Conservation (phyloP, 2,888 invertebrate genomes). For the Nymphalis c-album region DNA sequence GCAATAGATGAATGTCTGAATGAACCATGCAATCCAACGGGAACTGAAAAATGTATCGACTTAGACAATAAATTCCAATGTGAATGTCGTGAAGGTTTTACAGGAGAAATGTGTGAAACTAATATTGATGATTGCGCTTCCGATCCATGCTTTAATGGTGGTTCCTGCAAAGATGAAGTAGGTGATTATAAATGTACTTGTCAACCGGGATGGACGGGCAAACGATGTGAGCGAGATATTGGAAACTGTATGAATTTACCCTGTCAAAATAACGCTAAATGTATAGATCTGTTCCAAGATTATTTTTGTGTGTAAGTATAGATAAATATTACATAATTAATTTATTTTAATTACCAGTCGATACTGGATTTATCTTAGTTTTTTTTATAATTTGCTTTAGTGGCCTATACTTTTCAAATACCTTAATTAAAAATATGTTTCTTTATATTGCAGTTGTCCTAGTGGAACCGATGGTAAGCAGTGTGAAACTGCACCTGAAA, state of each 20-base stretch:
- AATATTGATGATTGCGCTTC: slow-evolving; percentile 94
- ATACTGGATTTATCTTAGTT: background rate
- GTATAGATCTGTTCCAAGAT: slow-evolving; percentile 95
- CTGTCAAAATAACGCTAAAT: slow-evolving; percentile 95
- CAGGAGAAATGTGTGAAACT: slow-evolving; percentile 90
- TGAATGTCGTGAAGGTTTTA: slow-evolving; percentile 93
- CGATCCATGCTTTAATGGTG: slow-evolving; percentile 93
- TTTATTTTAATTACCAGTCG: background rate
- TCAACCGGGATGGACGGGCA: slow-evolving; percentile 92
- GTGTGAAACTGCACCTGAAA: slow-evolving; percentile 97
- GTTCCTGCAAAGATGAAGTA: slow-evolving; percentile 91
- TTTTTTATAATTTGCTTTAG: background rate
- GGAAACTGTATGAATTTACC: slow-evolving; percentile 93
- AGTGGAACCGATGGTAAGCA: slow-evolving; percentile 98
- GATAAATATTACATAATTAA: background rate
- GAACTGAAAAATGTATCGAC: slow-evolving; percentile 94
- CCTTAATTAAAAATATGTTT: slow-evolving; percentile 15
- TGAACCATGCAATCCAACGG: slow-evolving; percentile 94
- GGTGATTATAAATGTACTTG: slow-evolving; percentile 92
- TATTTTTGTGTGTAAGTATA: slow-evolving; percentile 92
- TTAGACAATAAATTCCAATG: slow-evolving; percentile 93
- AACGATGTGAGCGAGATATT: slow-evolving; percentile 92
- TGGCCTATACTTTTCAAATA: too few relatives aligned
- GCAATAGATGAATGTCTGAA: slow-evolving; percentile 95
- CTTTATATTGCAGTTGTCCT: slow-evolving; percentile 84